Conservation (phyloP, 1,140 invertebrate species). For the Camponotus vicinus region DNA sequence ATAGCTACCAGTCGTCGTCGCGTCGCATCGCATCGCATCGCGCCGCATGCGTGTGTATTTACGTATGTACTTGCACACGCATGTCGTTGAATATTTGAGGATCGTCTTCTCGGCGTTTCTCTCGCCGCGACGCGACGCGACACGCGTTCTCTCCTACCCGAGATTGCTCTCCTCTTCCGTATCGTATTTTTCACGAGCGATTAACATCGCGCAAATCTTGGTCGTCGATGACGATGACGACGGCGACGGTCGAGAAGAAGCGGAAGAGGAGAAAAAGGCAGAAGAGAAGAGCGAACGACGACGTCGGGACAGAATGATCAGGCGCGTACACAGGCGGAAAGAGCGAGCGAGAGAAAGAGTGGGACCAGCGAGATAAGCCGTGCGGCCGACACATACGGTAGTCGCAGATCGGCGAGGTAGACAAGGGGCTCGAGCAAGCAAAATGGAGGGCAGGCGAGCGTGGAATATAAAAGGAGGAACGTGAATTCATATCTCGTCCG, state of each 20-base stretch:
- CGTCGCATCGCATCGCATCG: conserved; percentile 27
- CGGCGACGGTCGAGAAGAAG: conserved; percentile 27
- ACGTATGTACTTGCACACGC: neutral
- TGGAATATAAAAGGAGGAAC: conserved; percentile 85
- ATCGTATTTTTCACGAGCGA: conserved; percentile 51
- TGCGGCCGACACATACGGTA: conserved; percentile 84
- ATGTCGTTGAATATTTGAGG: conserved; percentile 78
- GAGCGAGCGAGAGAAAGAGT: conserved; percentile 22
- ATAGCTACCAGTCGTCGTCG: conserved; percentile 77
- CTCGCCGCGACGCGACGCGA: conserved; percentile 27
- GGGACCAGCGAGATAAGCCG: conserved; percentile 75
- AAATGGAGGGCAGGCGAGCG: conserved; percentile 85
- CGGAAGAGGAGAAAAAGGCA: conserved; percentile 42
- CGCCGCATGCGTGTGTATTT: neutral
- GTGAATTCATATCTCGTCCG: conserved; percentile 85
- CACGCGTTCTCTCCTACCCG: neutral
- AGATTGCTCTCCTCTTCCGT: conserved; percentile 19
- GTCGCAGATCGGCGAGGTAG: conserved; percentile 84
- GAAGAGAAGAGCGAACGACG: conserved; percentile 59
- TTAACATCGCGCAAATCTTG: conserved; percentile 54
- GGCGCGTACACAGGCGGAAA: conserved; percentile 60
- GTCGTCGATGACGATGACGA: conserved; percentile 43
- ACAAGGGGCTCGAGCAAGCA: conserved; percentile 84
- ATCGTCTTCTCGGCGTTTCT: conserved; percentile 65
- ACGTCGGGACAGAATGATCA: conserved; percentile 73